These are phyloP conservation scores for Lycia hirtaria DNA, from an alignment of 2,888 invertebrate genomes.

Conservation along the genomic window DNA sequence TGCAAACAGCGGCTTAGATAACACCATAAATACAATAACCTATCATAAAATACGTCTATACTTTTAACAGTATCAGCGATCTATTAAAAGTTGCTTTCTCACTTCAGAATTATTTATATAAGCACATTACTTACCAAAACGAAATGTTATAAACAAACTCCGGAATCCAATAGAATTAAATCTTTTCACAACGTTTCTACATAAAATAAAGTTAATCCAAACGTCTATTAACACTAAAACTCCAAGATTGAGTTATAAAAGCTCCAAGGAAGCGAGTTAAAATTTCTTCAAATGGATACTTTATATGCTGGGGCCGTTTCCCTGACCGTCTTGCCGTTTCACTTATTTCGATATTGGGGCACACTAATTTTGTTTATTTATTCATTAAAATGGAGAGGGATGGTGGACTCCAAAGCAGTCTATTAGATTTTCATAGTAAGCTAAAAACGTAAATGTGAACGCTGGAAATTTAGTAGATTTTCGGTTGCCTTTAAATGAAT, in stretches of 20 bases:
- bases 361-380: constrained; percentile 83
- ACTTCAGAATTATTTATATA: constrained; percentile 6
- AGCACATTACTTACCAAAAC: constrained; percentile 6
- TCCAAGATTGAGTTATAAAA: constrained; percentile 59
- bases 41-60: neutral
- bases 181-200: constrained; percentile 39
- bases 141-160: constrained; percentile 22
- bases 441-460: constrained; percentile 62
- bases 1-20: no score
- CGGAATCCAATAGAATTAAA: constrained; percentile 24
- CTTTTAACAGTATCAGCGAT: neutral
- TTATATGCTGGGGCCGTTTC: constrained; percentile 73
- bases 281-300: constrained; percentile 70
- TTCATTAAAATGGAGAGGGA: constrained; percentile 81
- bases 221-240: constrained; percentile 55
- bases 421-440: constrained; percentile 75
- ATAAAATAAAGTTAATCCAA: constrained; percentile 40
- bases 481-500: constrained; percentile 29
- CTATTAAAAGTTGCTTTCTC: neutral
- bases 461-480: constrained; percentile 36
- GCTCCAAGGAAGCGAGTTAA: constrained; percentile 55
- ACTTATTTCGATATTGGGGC: constrained; percentile 79
- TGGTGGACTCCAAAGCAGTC: constrained; percentile 65
- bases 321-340: constrained; percentile 72
- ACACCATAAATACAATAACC: no score